Evolutionary conservation across 2,113 vertebrate species (phyloP).

Genomic region (Zosterops japonicus): DNA sequence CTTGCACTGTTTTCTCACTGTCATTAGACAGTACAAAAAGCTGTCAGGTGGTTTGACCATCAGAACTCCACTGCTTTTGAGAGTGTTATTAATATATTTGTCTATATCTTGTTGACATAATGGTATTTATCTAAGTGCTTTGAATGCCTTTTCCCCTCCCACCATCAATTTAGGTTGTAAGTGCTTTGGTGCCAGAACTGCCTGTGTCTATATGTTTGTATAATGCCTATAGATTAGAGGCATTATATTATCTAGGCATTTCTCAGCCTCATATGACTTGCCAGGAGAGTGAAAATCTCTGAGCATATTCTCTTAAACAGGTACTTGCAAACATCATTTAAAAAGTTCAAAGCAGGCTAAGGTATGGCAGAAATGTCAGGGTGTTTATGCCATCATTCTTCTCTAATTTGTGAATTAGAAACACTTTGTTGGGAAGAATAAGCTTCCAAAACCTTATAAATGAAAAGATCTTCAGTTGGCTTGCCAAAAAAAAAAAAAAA

Average conservation of each 20-base stretch:
- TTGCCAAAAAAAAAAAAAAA: not conserved
- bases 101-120: not conserved
- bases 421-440: not conserved
- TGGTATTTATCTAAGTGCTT: not conserved
- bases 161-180: not conserved
- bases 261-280: not conserved
- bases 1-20: not conserved
- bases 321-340: not conserved
- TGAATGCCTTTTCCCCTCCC: not conserved
- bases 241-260: not conserved
- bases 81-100: not conserved
- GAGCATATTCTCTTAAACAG: not conserved
- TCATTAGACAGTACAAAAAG: not conserved
- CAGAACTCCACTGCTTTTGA: not conserved
- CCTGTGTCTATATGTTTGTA: not conserved
- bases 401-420: not conserved
- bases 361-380: not conserved
- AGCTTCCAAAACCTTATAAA: not conserved
- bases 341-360: not conserved
- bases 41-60: not conserved
- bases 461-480: not conserved
- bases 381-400: not conserved
- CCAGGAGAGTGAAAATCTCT: not conserved
- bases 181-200: not conserved
- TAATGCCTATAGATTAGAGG: not conserved